Conservation (phyloP, 2,113 vertebrate species). For the Apus apus region DNA sequence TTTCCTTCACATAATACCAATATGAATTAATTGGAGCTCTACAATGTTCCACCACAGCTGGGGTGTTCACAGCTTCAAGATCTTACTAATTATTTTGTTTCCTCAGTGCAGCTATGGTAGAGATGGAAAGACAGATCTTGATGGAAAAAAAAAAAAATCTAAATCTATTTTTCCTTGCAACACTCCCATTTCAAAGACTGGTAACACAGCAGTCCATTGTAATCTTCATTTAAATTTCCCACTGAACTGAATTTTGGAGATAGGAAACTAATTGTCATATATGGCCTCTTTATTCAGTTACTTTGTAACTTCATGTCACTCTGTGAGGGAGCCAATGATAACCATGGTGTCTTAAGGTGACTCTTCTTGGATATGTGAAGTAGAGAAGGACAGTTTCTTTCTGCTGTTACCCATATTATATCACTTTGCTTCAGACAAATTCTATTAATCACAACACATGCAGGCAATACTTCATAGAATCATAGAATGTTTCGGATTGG, state of each 20-base stretch:
- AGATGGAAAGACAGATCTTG: not conserved
- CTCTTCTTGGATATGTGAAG: not conserved
- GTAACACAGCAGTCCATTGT: not conserved
- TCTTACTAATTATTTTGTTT: not conserved
- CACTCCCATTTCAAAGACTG: not conserved
- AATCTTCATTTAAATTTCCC: not conserved
- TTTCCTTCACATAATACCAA: not conserved
- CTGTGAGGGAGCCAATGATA: not conserved
- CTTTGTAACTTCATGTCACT: not conserved
- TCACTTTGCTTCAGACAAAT: not conserved
- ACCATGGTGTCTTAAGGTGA: not conserved
- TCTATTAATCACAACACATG: not conserved
- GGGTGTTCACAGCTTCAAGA: not conserved
- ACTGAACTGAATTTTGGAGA: not conserved
- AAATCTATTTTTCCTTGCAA: not conserved
- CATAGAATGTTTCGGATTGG: no score
- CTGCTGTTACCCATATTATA: not conserved
- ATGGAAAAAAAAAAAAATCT: not conserved
- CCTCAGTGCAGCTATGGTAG: not conserved
- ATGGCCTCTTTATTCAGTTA: not conserved
- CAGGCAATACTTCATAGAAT: not conserved
- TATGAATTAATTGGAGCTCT: not conserved
- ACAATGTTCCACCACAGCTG: accelerated
- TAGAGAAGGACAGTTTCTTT: not conserved
- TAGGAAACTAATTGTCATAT: not conserved